Base-by-base conservation (phyloP, 53 echinoderm and acorn worm genomes). In the Hippasteria phrygiana region DNA sequence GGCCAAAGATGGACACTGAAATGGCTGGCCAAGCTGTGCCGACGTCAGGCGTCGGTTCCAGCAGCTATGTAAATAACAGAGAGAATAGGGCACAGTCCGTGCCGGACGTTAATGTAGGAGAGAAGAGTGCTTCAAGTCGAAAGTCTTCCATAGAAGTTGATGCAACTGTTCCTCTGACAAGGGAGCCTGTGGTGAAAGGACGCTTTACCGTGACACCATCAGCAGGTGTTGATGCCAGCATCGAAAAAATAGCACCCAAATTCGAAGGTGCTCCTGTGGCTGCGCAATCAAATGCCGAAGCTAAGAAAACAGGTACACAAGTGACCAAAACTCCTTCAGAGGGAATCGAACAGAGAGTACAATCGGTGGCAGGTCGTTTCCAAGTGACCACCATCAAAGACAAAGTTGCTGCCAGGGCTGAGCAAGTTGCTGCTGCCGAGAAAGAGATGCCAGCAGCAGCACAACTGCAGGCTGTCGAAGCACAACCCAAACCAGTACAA, bases 311-410 rank as follows among this genome's bases (percentile, higher is more conserved):
- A 37, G 70, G 35, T 39, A 28, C 48, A 17, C 84, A 84, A 29
- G 34, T 34, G 22, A 53, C 31, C 47, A 17, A 54, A 1, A 45
- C 55, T 69, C 77, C 64, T 53, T 55, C 75, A 26, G 89, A 75
- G 38, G 85, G 41, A 51, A 55, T 74, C 26, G 55, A 59, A 11
- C 74, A 41, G 33, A 22, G 40, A 47, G 87, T n/a, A n/a, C n/a
- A 59, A 27, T 51, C 83, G 29, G 88, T 83, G 80, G 87, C 63
- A 64, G 87, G 91, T 10, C 95, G 95, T 45, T 94, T 94, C 90
- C 92, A 92, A 50, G 92, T 94, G 24, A 90, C 90, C 90, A 92
- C 90, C 24, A 75, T 90, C 37, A 73, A 78, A 74, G 92, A 77
- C 29, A 77, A 90, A 34, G 42, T 46, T 39, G 43, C 72, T 18